Percentiles rank a stretch among this genome's conserved stretches.
Evolutionary conservation across 2,113 vertebrate genomes (phyloP).

Genomic region (Tychaedon coryphoeus): DNA sequence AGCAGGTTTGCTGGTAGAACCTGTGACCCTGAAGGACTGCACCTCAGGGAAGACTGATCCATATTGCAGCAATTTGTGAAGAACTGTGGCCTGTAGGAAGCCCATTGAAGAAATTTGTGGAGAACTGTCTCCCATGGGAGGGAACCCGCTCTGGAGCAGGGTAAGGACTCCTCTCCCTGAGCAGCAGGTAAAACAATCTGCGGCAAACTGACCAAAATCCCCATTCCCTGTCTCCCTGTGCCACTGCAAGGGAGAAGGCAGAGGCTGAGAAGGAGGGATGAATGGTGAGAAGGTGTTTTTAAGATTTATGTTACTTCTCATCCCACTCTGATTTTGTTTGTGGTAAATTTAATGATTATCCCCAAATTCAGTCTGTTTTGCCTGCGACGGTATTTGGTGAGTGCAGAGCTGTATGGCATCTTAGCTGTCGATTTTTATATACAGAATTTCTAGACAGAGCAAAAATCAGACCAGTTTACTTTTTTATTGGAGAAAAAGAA

Average conservation of each 20-base stretch:
- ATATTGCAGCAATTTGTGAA: neutral
- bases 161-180: neutral
- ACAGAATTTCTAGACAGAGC: neutral
- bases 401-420: neutral
- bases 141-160: rapidly evolving
- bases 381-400: rapidly evolving
- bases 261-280: neutral
- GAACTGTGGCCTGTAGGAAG: neutral
- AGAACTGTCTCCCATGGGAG: neutral
- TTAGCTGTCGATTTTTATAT: neutral
- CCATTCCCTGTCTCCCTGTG: neutral
- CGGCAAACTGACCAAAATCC: neutral
- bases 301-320: neutral
- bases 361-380: neutral
- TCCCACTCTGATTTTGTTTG: neutral
- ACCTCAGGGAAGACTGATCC: neutral
- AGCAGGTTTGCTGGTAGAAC: neutral
- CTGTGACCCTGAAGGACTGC: neutral
- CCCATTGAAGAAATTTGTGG: neutral
- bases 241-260: neutral
- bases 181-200: neutral
- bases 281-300: neutral
- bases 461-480: neutral
- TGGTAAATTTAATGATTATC: neutral
- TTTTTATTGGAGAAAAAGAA: neutral